Percentiles rank a stretch among this genome's conserved stretches.
Conservation (phyloP, 2,888 invertebrate species). For the Cephus sareptanus region DNA sequence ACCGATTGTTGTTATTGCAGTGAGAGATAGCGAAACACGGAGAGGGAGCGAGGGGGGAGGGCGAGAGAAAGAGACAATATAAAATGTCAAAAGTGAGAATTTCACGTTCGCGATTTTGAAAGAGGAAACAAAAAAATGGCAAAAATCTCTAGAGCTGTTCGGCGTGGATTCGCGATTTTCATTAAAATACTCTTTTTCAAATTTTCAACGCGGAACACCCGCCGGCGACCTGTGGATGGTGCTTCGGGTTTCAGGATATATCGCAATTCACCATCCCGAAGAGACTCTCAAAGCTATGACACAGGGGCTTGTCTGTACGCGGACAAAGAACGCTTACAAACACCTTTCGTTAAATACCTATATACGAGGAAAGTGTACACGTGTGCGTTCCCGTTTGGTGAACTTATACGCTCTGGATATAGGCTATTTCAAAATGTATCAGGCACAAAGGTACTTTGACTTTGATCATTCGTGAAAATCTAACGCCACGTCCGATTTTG, state of each 20-base stretch:
- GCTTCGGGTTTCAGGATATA: background rate
- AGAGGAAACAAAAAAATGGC: background rate
- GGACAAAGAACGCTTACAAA: constrained; percentile 7
- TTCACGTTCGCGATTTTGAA: background rate
- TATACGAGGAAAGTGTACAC: background rate
- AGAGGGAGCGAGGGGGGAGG: no score
- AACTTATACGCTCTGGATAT: background rate
- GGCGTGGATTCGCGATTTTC: background rate
- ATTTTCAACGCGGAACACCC: background rate
- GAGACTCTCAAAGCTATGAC: background rate
- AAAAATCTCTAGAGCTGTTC: background rate
- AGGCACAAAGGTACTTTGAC: background rate
- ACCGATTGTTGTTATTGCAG: background rate
- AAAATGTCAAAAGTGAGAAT: background rate
- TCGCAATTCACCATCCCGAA: background rate
- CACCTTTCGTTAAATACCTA: background rate
- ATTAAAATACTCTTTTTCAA: background rate
- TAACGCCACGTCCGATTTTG: background rate
- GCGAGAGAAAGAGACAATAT: background rate
- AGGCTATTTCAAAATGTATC: background rate
- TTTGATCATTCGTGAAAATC: background rate
- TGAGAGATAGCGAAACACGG: background rate
- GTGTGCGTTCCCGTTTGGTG: background rate
- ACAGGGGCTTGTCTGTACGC: background rate
- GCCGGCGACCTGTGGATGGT: background rate